Evolutionary conservation across 2,797 vertebrate species (phyloP).

Genomic region (Taenioides sp.): DNA sequence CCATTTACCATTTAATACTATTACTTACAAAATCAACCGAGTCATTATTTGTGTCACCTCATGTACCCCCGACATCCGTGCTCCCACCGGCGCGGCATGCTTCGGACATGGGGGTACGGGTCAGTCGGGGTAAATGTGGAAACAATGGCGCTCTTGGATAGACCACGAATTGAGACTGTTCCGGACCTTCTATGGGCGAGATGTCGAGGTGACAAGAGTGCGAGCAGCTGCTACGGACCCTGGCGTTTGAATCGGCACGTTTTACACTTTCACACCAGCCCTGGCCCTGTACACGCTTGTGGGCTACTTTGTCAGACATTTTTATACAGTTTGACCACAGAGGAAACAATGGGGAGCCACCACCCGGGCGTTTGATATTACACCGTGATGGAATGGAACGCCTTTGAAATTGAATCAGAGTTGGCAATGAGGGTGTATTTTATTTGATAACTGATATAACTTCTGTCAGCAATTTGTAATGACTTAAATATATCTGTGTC

Average conservation of each 20-base stretch:
- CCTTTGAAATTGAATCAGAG: constrained; percentile 7
- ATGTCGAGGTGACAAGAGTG: constrained; percentile 23
- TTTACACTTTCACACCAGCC: constrained; percentile 10
- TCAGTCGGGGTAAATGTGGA: constrained; percentile 65
- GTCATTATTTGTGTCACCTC: constrained; percentile 44
- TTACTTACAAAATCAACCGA: too few relatives aligned
- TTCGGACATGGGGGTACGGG: constrained; percentile 29
- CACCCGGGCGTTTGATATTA: background rate
- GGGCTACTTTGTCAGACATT: background rate
- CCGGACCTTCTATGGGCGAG: constrained; percentile 63
- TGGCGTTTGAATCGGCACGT: background rate
- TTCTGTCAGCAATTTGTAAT: background rate
- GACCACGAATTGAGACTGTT: constrained; percentile 63
- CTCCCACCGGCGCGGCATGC: constrained; percentile 46
- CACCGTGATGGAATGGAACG: background rate
- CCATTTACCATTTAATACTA: too few relatives aligned
- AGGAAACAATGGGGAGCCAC: constrained; percentile 1
- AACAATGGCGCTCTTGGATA: constrained; percentile 50
- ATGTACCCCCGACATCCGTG: constrained; percentile 63
- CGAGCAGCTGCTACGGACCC: constrained; percentile 27
- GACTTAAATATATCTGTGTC: background rate
- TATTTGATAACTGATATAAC: background rate
- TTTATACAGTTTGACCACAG: constrained; percentile 3
- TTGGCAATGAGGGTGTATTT: background rate
- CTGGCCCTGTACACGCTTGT: background rate